phyloP scores from a whole-genome alignment of 2,113 vertebrate genomes.

The Callipepla squamata region DNA sequence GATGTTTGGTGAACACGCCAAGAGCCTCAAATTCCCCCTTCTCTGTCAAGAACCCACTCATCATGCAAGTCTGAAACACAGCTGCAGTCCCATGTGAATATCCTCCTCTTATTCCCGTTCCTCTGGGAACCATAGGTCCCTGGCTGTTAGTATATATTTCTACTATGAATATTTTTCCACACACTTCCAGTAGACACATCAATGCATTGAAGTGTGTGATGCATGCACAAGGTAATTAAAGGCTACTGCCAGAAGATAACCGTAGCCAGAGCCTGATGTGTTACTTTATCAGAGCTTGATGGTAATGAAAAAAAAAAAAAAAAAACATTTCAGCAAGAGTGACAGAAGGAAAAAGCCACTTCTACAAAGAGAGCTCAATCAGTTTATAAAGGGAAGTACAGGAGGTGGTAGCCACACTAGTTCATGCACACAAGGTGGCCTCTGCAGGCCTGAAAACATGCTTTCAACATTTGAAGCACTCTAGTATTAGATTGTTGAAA shows the following conservation, averaged over 20 bases:
- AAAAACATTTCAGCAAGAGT: neutral
- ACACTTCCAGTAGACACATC: neutral
- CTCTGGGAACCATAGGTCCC: neutral
- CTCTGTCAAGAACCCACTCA: neutral
- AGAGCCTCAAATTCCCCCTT: neutral
- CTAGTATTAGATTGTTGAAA: constrained; percentile 2
- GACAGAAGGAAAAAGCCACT: neutral
- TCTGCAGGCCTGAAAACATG: neutral
- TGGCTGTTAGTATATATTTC: neutral
- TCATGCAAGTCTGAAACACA: neutral
- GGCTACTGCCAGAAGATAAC: neutral
- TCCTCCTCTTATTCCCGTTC: neutral
- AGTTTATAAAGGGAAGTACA: neutral
- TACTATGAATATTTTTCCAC: neutral
- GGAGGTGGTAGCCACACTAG: neutral
- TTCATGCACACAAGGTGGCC: rapidly evolving
- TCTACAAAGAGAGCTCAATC: neutral
- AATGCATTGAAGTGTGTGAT: neutral
- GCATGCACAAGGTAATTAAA: neutral
- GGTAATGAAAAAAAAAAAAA: neutral
- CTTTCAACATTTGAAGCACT: neutral
- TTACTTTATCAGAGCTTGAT: neutral
- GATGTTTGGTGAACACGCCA: neutral
- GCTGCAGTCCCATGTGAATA: neutral
- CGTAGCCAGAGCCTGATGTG: too few species aligned